Evolutionary conservation across 2,797 vertebrate genomes (phyloP), one percentile per base, ranked within the genome.

Genomic region (Cyprinella venusta): DNA sequence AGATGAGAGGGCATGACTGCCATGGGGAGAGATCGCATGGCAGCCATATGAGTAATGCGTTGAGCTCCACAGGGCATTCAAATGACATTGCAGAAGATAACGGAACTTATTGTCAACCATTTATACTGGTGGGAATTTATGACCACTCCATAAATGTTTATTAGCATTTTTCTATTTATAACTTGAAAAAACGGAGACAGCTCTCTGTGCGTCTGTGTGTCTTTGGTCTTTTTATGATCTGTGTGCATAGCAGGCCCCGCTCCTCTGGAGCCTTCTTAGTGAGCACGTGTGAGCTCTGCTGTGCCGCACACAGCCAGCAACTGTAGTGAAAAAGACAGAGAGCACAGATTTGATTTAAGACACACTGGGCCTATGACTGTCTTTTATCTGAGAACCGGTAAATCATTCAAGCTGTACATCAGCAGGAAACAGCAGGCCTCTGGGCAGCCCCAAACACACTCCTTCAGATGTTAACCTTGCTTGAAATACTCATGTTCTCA

Each of bases 111-210:
- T 94, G 93, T 94, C 92, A 92, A 87, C 85, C 68, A 81, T 95
- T 95, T 92, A 89, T 89, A 91, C 91, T 91, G 90, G 80, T 91
- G 91, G 88, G 87, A 86, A 94, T 94, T 95, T 94, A 94, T 86
- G 81, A 91, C 88, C 79, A 24, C 85, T 90, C 91, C 89, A 94
- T 95, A 94, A 95, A 95, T 92, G 93, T 95, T 95, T 95, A 95
- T 94, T 94, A 94, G 91, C 91, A 92, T 94, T 94, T 89, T 90
- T 92, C 92, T 95, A 94, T 94, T 94, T 94, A 94, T 94, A 94
- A 91, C 92, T 92, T 90, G 86, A 91, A 91, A 93, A 92, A 65
- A 91, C 88, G 89, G 91, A 92, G 93, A 93, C 90, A 90, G 92
- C 88, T 85, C 84, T 88, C 56, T 24, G 59, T 89, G 84, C 38